These are phyloP conservation scores for Motacilla tschutschensis DNA, from an alignment of 2,113 vertebrate species.

Conservation along the genomic window DNA sequence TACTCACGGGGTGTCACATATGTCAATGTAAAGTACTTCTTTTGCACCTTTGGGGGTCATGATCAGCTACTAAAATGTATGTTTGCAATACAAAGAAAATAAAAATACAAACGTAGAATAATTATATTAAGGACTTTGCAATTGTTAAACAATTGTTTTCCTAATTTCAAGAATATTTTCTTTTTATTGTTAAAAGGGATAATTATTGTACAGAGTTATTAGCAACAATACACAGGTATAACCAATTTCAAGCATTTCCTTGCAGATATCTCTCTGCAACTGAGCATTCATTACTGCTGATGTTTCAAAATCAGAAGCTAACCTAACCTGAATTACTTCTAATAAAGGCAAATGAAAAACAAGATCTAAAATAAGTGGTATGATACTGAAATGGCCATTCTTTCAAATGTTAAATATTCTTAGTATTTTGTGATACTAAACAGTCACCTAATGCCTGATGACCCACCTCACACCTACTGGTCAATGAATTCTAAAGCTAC, in stretches of 20 bases:
- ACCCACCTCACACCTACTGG: neutral
- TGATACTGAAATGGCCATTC: neutral
- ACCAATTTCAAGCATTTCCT: neutral
- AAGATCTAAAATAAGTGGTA: neutral
- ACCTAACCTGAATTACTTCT: neutral
- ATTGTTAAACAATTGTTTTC: neutral
- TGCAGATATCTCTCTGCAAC: neutral
- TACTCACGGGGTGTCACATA: neutral
- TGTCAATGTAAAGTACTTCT: neutral
- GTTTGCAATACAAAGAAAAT: neutral
- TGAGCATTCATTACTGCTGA: neutral
- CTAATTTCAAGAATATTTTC: neutral
- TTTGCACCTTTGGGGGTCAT: neutral
- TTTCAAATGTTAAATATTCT: neutral
- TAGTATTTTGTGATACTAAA: neutral
- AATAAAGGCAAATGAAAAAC: neutral
- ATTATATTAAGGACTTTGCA: neutral
- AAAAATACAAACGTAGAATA: neutral
- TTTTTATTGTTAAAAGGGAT: neutral
- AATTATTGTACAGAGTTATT: neutral
- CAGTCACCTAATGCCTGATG: neutral
- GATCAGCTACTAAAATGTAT: neutral
- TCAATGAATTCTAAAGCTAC: neutral
- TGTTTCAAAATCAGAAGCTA: neutral
- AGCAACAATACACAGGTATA: neutral